Evolutionary conservation across 1,140 invertebrate genomes (phyloP).

Genomic region (Fragariocoptes setiger): DNA sequence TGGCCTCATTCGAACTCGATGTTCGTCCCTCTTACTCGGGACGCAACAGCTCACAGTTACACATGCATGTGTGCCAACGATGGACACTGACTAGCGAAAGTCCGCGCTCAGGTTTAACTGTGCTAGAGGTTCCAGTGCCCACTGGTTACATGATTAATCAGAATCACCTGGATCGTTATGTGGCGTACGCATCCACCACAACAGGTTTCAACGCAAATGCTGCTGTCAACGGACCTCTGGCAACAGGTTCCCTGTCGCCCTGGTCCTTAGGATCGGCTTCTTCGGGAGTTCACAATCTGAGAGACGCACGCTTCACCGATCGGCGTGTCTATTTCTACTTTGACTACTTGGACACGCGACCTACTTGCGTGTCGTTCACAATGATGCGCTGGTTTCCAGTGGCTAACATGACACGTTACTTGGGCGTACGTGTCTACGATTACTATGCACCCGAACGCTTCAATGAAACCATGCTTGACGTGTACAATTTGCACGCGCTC

Average conservation of each 20-base stretch:
- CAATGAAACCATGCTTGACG: slow-evolving; percentile 70
- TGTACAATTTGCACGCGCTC: slow-evolving; percentile 48
- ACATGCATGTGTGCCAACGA: slow-evolving; percentile 45
- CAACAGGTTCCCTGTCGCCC: too few relatives aligned
- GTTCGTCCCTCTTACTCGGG: slow-evolving; percentile 42
- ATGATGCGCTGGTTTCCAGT: slow-evolving; percentile 78
- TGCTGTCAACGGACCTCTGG: too few relatives aligned
- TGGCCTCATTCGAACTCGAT: slow-evolving; percentile 35
- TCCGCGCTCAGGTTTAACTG: slow-evolving; percentile 51
- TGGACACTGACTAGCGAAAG: slow-evolving; percentile 47
- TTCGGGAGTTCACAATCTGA: slow-evolving; percentile 43
- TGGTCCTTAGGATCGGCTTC: too few relatives aligned
- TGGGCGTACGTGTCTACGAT: slow-evolving; percentile 65
- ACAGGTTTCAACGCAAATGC: too few relatives aligned
- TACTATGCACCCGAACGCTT: slow-evolving; percentile 83
- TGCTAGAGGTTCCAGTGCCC: slow-evolving; percentile 60
- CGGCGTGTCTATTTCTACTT: slow-evolving; percentile 74
- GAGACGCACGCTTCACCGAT: slow-evolving; percentile 44
- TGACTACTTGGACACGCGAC: slow-evolving; percentile 46
- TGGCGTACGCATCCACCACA: slow-evolving; percentile 31
- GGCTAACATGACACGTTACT: slow-evolving; percentile 72
- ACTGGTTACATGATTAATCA: slow-evolving; percentile 78
- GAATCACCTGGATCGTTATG: slow-evolving; percentile 49
- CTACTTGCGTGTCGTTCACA: slow-evolving; percentile 64
- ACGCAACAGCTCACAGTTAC: slow-evolving; percentile 69